A percentile compares a stretch with the other conserved stretches of the same genome.
These are phyloP conservation scores for Larimichthys crocea DNA, from an alignment of 2,113 vertebrate species.

Conservation along the genomic window DNA sequence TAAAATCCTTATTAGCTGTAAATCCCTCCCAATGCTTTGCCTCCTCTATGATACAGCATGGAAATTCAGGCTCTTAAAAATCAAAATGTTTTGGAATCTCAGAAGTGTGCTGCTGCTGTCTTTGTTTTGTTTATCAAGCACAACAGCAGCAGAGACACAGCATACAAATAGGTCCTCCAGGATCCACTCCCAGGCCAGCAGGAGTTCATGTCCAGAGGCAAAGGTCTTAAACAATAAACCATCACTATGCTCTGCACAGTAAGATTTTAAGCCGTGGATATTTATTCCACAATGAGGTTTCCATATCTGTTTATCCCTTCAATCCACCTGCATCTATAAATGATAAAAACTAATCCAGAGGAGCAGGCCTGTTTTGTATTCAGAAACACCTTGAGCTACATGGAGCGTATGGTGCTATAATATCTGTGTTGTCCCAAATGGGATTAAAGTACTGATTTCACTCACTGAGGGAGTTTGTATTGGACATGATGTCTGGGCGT, in stretches of 20 bases:
- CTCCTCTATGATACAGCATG: neutral
- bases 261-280: conserved; percentile 62
- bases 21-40: neutral
- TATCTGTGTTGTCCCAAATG: conserved; percentile 43
- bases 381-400: conserved; percentile 58
- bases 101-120: neutral
- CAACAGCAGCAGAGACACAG: conserved; percentile 11
- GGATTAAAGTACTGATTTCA: conserved; percentile 67
- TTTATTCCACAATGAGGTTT: conserved; percentile 68
- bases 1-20: neutral
- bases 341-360: conserved; percentile 70
- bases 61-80: neutral
- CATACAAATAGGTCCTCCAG: conserved; percentile 30
- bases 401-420: conserved; percentile 27
- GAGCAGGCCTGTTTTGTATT: conserved; percentile 71
- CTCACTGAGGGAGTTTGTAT: conserved; percentile 35
- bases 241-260: conserved; percentile 29
- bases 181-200: conserved; percentile 30
- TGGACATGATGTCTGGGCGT: neutral
- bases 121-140: conserved; percentile 22
- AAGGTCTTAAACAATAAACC: conserved; percentile 59
- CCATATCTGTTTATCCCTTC: conserved; percentile 72
- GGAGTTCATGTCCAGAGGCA: conserved; percentile 58
- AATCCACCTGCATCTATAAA: conserved; percentile 72
- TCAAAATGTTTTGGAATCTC: neutral